Base-by-base conservation (phyloP, 2,888 invertebrate genomes). In the Gisinianus flammeolus region DNA sequence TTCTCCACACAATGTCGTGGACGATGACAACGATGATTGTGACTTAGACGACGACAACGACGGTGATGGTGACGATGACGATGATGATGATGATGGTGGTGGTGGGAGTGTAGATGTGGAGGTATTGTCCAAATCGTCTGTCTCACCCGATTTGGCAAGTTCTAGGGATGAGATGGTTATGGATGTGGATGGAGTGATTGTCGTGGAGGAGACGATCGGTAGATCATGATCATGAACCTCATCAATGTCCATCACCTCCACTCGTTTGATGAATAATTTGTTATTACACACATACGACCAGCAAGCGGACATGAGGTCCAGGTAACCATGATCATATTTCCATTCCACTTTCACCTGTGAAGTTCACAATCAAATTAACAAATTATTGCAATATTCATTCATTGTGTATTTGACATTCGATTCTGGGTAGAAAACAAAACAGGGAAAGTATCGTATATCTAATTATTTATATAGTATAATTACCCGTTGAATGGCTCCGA, bases 231-330 rank as follows among this genome's bases (percentile, higher is more conserved):
- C 52, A 22, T 16, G 52, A 30, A 35, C 44, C n/a, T 72, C 68
- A 58, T 83, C 83, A 78, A 83, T 83, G 66, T 83, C 82, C n/a
- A 80, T 76, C 19, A 83, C 77, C 33, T 82, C 80, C n/a, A 83
- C 73, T 26, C 78, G 28, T 62, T 83, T 83, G 6, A 83, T 81
- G 75, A 83, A 83, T 16, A 83, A 64, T 54, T 83, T 83, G 35
- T 76, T 79, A 70, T 83, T 83, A 54, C 83, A 83, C 0, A 83
- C 56, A 54, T 80, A 83, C 12, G 80, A 73, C 83, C 83, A 83
- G 35, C 83, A 83, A n/a, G 82, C 81, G 0, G 82, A 81, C 83
- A 83, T 83, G 12, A 83, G 54, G 66, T 83, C 83, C 26, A 82
- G 80, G 58, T 80, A 81, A 26, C 82, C 82, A 75, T 83, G 82